Evolutionary conservation across 2,888 invertebrate genomes (phyloP).

Genomic region (Halocaridina rubra): DNA sequence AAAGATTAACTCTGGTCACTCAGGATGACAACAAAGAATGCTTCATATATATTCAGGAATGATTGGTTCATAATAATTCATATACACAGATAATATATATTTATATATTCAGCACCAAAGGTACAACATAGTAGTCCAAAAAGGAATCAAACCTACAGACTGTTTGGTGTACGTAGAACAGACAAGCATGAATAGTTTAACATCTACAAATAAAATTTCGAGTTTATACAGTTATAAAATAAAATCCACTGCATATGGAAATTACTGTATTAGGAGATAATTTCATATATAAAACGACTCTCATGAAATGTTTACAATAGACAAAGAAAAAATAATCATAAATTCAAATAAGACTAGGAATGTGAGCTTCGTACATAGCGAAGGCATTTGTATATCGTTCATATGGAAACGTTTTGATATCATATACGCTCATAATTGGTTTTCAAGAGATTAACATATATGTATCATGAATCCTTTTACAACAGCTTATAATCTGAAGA

Average conservation of each 20-base stretch:
- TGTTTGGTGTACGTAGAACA: neutral
- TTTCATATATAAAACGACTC: conserved; percentile 28
- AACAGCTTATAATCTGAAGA: too few species aligned
- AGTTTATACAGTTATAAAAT: conserved; percentile 42
- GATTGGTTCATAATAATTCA: neutral
- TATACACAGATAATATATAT: conserved; percentile 37
- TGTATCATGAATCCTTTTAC: too few species aligned
- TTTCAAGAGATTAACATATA: too few species aligned
- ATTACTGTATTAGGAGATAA: conserved; percentile 55
- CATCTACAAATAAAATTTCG: conserved; percentile 21
- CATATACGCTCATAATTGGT: neutral
- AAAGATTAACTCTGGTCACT: too few species aligned
- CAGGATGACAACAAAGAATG: too few species aligned
- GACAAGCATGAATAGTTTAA: neutral
- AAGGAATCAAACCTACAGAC: conserved; percentile 20
- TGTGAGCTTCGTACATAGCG: conserved; percentile 33
- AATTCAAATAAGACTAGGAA: conserved; percentile 52
- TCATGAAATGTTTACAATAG: conserved; percentile 24
- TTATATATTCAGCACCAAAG: conserved; percentile 51
- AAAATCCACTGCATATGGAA: conserved; percentile 23
- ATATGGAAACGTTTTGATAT: conserved; percentile 1
- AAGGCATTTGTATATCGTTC: neutral
- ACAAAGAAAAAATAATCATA: conserved; percentile 44
- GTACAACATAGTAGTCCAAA: conserved; percentile 41
- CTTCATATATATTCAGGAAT: neutral